Conservation (phyloP, 1,140 invertebrate species). For the Mercenaria mercenaria region DNA sequence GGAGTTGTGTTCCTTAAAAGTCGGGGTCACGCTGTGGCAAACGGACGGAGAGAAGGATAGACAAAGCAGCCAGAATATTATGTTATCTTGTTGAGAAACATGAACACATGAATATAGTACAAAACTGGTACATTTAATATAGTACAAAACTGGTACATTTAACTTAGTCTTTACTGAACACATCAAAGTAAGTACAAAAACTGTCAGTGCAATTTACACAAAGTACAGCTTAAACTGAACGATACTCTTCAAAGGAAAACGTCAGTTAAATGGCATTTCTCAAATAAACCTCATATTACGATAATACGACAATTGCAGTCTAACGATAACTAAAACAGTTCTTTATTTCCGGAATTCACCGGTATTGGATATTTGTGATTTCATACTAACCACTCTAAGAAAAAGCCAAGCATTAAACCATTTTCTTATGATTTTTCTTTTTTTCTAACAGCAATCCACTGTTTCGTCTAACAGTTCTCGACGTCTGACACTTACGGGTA, state of each 20-base stretch:
- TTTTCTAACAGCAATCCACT: slow-evolving; percentile 24
- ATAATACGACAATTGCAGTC: slow-evolving; percentile 1
- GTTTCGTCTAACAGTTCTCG: not conserved
- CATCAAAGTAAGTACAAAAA: too few relatives aligned
- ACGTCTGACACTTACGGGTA: not conserved
- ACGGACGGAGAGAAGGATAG: not conserved
- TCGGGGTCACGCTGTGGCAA: not conserved
- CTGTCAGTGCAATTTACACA: not conserved
- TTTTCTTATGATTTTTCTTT: slow-evolving; percentile 21
- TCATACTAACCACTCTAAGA: not conserved
- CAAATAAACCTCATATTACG: slow-evolving; percentile 13
- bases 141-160: not conserved
- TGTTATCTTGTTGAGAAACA: not conserved
- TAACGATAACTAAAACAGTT: slow-evolving; percentile 12
- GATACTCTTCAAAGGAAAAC: slow-evolving; percentile 11
- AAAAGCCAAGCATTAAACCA: slow-evolving; percentile 32
- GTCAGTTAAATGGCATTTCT: slow-evolving; percentile 33
- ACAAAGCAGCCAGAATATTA: not conserved
- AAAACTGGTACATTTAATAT: not conserved
- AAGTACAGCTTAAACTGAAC: not conserved
- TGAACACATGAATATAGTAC: not conserved
- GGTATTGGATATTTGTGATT: not conserved
- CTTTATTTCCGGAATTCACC: slow-evolving; percentile 10
- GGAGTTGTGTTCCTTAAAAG: slow-evolving; percentile 10
- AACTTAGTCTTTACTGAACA: not conserved